Base-by-base conservation (phyloP, 1,140 invertebrate species). In the Aphidius gifuensis region DNA sequence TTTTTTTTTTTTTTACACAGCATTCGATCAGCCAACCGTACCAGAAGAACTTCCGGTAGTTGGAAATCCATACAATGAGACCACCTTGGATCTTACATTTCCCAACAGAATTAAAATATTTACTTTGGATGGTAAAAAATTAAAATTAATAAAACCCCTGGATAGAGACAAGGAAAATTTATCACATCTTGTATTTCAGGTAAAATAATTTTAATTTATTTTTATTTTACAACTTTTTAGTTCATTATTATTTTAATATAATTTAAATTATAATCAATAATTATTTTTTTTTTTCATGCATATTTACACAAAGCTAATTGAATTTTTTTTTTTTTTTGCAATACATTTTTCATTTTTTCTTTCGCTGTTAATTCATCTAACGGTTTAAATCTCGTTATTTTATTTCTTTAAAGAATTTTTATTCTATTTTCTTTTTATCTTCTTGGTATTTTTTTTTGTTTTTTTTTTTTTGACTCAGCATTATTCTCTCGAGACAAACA, bases 171-270 rank as follows among this genome's bases (percentile, higher is more conserved):
- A 86, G 56, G 89, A 92, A 68, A 92, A 92, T 79, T 82, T 93
- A 44, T 93, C 92, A 45, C 92, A 93, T 76, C 88, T 93, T 74
- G 88, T 93, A 4, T 92, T 94, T 76, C 91, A 93, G 86, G 92
- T 93, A 77, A 80, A 72, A 9, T 16, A 65, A 38, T 23, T 32
- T 16, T 16, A 16, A 57, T 58, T 57, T 60, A 42, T 40, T 39
- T 66, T 48, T 39, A 47, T 11, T 61, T 48, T n/a, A 38, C 9
- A 6, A 46, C 45, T 56, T 56, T 44, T n/a, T 56, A 9, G n/a
- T 21, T n/a, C 6, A 16, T 16, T 16, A 16, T 16, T 16, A 16
- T 16, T 16, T 16, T 1, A 16, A 16, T 16, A 16, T 16, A 16
- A 16, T 16, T 16, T 16, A 16, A 16, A 16, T 16, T 16, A 16